Conservation (phyloP, 64 coral and sea anemone genomes). For the Montipora sp. region DNA sequence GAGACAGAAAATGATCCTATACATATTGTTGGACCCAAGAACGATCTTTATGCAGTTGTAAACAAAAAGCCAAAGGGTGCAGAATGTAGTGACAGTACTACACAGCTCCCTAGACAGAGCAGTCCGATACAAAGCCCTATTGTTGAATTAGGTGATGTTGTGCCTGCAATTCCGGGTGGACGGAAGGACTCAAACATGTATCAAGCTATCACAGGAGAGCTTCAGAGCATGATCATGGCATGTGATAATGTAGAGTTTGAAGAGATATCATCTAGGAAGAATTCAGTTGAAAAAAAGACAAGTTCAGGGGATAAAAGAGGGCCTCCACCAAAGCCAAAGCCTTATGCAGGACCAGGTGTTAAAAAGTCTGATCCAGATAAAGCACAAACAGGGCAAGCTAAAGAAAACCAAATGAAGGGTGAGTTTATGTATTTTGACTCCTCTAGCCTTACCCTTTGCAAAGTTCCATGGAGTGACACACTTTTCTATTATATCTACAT, state of each 20-base stretch:
- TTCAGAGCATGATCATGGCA: constrained; percentile 76
- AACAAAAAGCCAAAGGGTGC: constrained; percentile 76
- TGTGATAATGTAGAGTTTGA: constrained; percentile 26
- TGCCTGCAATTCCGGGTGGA: constrained; percentile 51
- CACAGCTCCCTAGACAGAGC: constrained; percentile 22
- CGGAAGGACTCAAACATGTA: constrained; percentile 47
- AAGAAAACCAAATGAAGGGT: background rate
- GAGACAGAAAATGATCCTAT: background rate
- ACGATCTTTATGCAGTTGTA: constrained; percentile 87
- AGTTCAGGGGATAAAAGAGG: constrained; percentile 16
- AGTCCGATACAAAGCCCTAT: constrained; percentile 29
- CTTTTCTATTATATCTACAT: too few relatives aligned
- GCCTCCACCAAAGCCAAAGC: constrained; percentile 89
- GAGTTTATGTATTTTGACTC: too few relatives aligned
- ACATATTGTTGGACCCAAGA: constrained; percentile 23
- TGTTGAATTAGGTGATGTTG: constrained; percentile 63
- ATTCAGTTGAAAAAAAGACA: background rate
- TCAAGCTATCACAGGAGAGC: constrained; percentile 81
- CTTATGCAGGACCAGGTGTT: constrained; percentile 77
- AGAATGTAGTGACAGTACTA: background rate
- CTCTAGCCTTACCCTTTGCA: background rate
- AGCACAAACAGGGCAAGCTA: background rate
- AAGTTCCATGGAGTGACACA: too few relatives aligned
- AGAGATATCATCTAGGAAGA: background rate
- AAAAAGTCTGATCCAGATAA: background rate